These are phyloP conservation scores for Sycophila texana DNA, from an alignment of 2,888 invertebrate genomes.

Conservation along the genomic window DNA sequence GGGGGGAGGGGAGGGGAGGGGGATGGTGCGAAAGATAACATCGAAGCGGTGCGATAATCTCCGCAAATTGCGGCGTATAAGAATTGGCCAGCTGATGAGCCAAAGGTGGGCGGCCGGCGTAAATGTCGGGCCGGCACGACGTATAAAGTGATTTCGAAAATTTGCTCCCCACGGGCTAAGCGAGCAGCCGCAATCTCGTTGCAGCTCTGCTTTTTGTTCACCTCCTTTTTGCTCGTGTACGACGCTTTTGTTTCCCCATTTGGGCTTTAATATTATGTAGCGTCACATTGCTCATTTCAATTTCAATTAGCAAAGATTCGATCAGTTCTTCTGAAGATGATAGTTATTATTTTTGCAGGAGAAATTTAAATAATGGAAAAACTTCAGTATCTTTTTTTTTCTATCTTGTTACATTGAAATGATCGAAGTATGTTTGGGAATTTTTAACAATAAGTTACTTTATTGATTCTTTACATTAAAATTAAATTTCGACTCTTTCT, in stretches of 20 bases:
- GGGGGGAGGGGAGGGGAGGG: too few relatives aligned
- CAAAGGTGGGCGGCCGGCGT: not conserved
- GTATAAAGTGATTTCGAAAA: constrained; percentile 49
- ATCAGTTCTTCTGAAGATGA: too few relatives aligned
- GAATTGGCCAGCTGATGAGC: constrained; percentile 38
- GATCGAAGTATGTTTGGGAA: too few relatives aligned
- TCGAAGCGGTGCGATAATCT: constrained; percentile 37
- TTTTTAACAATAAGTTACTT: too few relatives aligned
- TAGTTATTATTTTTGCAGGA: too few relatives aligned
- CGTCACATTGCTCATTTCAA: not conserved
- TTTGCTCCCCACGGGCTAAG: not conserved
- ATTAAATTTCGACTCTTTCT: too few relatives aligned
- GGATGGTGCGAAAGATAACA: constrained; percentile 18
- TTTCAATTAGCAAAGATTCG: too few relatives aligned
- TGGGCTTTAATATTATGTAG: not conserved
- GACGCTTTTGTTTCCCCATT: not conserved
- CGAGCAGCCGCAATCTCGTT: not conserved
- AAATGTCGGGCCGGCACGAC: constrained; percentile 10
- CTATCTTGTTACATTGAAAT: too few relatives aligned
- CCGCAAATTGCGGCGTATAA: constrained; percentile 42
- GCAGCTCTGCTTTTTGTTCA: not conserved
- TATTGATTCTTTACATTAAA: too few relatives aligned
- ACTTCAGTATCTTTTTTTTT: too few relatives aligned
- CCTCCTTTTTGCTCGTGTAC: not conserved
- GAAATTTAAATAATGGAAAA: too few relatives aligned